Evolutionary conservation across 2,888 invertebrate genomes (phyloP).

Genomic region (Halocaridina rubra): DNA sequence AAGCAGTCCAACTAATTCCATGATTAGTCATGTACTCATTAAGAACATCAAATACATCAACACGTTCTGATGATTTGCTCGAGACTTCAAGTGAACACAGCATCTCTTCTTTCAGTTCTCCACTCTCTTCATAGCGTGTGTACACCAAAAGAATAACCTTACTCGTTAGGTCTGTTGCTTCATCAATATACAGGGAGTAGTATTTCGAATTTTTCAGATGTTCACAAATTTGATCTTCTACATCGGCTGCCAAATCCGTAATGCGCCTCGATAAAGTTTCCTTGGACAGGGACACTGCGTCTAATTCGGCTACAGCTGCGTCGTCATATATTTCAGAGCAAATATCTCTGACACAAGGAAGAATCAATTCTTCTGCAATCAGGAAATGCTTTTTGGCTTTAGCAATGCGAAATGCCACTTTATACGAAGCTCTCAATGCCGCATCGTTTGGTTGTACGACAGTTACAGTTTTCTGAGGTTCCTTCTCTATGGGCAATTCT

Average conservation of each 20-base stretch:
- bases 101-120: too few species aligned
- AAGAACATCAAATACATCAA: neutral
- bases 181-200: slow-evolving; percentile 11
- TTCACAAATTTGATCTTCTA: slow-evolving; percentile 19
- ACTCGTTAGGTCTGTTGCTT: too few species aligned
- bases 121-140: too few species aligned
- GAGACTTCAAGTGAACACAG: too few species aligned
- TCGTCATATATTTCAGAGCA: too few species aligned
- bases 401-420: neutral
- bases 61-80: too few species aligned
- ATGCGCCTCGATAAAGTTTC: slow-evolving; percentile 7
- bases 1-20: neutral
- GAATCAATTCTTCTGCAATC: neutral
- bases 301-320: neutral
- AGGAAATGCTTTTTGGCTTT: neutral
- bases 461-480: neutral
- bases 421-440: neutral
- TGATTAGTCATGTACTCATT: neutral
- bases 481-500: neutral
- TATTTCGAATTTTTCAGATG: slow-evolving; percentile 15
- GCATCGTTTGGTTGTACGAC: neutral
- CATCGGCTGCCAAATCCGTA: slow-evolving; percentile 23
- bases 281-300: slow-evolving; percentile 1
- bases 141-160: too few species aligned
- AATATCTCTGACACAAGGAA: neutral